Base-by-base conservation (phyloP, 1,140 invertebrate genomes). In the Coenobita brevimanus region DNA sequence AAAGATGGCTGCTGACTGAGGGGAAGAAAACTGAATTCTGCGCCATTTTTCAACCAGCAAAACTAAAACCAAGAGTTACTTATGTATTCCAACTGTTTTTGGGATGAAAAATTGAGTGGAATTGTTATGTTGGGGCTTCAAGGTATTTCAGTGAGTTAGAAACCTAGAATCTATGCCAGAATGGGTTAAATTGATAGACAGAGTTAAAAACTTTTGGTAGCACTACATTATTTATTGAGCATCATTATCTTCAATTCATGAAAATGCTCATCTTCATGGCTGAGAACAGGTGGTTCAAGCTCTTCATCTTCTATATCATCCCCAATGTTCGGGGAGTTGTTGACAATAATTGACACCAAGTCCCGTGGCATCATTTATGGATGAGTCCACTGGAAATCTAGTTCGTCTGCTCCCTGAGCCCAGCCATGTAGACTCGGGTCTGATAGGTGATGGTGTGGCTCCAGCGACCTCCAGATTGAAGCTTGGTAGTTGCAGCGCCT, bases 191-290 rank as follows among this genome's bases (percentile, higher is more conserved):
- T 3, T 71, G 21, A 27, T 24, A 33, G 36, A 3, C 30, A 33
- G 30, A 13, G 0, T 24, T 27, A 33, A 24, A 71, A 71, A 15
- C 4, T n/a, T 71, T 71, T 71, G 0, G 30, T 4, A 43, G 6
- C 67, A 27, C 67, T 27, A 43, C 67, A 27, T 71, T 71, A 24
- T 30, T n/a, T n/a, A n/a, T 71, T 71, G 67, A 71, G 27, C 67
- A 71, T 71, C 30, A 71, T 6, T 33, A 71, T 71, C 24, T 71
- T 71, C 24, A 71, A 33, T 33, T 71, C 67, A 71, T 3, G 24
- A 71, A 27, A 21, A 46, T 46, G 8, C 15, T 33, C 41, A 46
- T 43, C 75, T 78, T 62, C 60, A 13, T 1, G 54, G 54, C 54
- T 60, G 54, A 1, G 54, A 60, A 60, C 54, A 24, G 60, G 3